Evolutionary conservation across 1,140 invertebrate genomes (phyloP).

Genomic region (Thaumetopoea pityocampa): DNA sequence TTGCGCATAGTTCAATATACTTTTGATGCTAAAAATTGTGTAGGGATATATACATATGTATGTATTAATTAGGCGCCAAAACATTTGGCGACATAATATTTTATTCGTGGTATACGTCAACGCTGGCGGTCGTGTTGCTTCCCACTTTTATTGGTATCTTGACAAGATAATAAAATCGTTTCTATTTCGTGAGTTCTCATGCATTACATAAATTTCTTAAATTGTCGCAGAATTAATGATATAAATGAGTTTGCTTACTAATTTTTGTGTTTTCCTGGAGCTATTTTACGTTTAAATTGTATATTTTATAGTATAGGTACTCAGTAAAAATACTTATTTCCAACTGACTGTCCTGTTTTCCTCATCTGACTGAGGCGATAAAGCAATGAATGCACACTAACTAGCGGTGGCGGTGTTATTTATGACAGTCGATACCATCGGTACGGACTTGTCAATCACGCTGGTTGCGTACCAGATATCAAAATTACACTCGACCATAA

Average conservation of each 20-base stretch:
- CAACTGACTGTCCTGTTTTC: constrained; percentile 9
- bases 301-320: constrained; percentile 4
- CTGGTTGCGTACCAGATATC: constrained; percentile 36
- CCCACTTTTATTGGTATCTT: constrained; percentile 14
- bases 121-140: constrained; percentile 20
- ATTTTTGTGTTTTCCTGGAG: constrained; percentile 7
- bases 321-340: constrained; percentile 2
- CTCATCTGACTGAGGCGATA: constrained; percentile 36
- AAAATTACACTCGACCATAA: constrained; percentile 26
- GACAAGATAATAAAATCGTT: constrained; percentile 16
- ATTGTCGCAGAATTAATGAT: too few species aligned
- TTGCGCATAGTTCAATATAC: too few species aligned
- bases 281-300: constrained; percentile 3
- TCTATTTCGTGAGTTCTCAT: constrained; percentile 16
- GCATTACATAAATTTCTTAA: too few species aligned
- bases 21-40: constrained; percentile 8
- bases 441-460: constrained; percentile 69
- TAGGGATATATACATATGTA: too few species aligned
- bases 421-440: constrained; percentile 65
- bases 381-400: constrained; percentile 68
- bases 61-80: constrained; percentile 14
- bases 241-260: too few species aligned
- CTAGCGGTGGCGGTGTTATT: constrained; percentile 68
- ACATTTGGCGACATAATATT: constrained; percentile 14
- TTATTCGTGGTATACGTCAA: constrained; percentile 19